A percentile compares a stretch with the other conserved stretches of the same genome.
Conservation (phyloP, 2,113 vertebrate species). For the Globicephala melas region DNA sequence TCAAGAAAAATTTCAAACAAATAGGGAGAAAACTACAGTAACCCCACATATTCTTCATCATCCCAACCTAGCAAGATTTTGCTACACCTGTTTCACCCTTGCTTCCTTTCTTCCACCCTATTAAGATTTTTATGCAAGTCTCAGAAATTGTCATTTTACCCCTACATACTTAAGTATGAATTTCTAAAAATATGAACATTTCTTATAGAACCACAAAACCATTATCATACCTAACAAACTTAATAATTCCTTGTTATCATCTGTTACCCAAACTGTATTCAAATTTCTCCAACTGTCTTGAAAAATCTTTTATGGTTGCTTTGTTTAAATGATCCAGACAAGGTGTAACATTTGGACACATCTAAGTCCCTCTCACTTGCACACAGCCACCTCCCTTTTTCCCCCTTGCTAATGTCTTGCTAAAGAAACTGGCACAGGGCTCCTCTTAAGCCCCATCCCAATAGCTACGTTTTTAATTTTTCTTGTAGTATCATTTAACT, state of each 20-base stretch:
- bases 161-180: neutral
- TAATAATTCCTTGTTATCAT: neutral
- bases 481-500: neutral
- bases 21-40: neutral
- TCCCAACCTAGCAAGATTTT: neutral
- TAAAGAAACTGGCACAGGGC: neutral
- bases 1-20: neutral
- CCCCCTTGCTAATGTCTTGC: neutral
- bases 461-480: neutral
- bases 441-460: neutral
- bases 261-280: neutral
- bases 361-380: neutral
- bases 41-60: neutral
- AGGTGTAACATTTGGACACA: neutral
- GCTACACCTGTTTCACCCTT: neutral
- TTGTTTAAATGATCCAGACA: neutral
- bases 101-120: neutral
- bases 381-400: neutral
- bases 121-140: neutral
- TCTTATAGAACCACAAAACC: neutral
- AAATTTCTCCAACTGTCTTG: neutral
- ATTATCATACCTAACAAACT: neutral
- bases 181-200: constrained; percentile 16
- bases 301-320: neutral
- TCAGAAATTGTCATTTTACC: neutral